phyloP scores from a whole-genome alignment of 2,113 vertebrate genomes.

The Athene noctua region DNA sequence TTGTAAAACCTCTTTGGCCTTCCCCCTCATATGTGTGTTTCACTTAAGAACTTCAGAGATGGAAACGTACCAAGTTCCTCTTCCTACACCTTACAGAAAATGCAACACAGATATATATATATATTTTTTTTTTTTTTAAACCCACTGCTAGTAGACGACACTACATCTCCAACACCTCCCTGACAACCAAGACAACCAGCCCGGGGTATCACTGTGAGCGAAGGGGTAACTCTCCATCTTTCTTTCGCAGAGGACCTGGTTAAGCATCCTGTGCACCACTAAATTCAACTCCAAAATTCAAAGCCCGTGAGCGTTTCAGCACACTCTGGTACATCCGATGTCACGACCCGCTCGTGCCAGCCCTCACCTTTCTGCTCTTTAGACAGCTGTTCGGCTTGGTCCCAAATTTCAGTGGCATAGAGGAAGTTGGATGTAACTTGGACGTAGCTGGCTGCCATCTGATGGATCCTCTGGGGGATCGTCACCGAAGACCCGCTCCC shows the following conservation, averaged over 20 bases:
- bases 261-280: neutral
- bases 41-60: neutral
- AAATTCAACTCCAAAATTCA: neutral
- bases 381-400: slow-evolving; percentile 95
- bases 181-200: neutral
- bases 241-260: neutral
- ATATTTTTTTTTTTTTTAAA: neutral
- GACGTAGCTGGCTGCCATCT: slow-evolving; percentile 99
- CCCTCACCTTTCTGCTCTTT: slow-evolving; percentile 92
- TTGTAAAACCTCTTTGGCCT: neutral
- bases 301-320: neutral
- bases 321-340: neutral
- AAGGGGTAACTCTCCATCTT: neutral
- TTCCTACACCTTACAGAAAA: neutral
- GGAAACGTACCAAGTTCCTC: neutral
- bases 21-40: neutral
- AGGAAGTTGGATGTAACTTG: slow-evolving; percentile 99
- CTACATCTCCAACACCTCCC: neutral
- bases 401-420: slow-evolving; percentile 97
- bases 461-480: slow-evolving; percentile 97
- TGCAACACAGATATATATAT: accelerated
- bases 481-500: slow-evolving; percentile 91
- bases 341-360: neutral
- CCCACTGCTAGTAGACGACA: neutral
- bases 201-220: accelerated